Conservation (phyloP, 1,140 invertebrate species). For the Drosophila micromelanica region DNA sequence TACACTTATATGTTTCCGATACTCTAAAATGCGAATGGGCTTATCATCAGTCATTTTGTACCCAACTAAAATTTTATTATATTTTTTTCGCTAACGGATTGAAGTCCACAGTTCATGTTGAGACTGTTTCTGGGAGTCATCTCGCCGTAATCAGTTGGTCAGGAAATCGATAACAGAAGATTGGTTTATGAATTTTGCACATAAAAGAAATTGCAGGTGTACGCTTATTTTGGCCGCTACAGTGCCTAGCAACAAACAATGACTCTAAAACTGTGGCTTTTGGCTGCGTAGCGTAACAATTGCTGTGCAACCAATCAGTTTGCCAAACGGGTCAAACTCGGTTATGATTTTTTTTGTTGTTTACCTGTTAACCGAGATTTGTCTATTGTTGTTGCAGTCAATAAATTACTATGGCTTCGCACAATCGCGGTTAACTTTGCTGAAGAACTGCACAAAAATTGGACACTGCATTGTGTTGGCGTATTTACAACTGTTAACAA, state of each 20-base stretch:
- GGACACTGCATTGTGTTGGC: conserved; percentile 12
- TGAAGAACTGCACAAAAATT: conserved; percentile 38
- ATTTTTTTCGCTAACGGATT: conserved; percentile 1
- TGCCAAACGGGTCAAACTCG: conserved; percentile 1
- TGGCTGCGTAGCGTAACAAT: background rate
- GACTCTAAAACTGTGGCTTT: background rate
- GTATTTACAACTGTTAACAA: conserved; percentile 8
- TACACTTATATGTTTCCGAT: background rate
- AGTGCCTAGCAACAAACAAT: conserved; percentile 1
- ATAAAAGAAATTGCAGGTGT: background rate
- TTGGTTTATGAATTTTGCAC: background rate
- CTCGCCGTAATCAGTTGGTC: conserved; percentile 2
- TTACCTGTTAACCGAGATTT: conserved; percentile 14
- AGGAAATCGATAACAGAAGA: conserved; percentile 8
- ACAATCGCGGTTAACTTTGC: conserved; percentile 8
- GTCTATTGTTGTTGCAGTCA: background rate
- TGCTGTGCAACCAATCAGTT: background rate
- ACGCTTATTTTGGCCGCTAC: background rate
- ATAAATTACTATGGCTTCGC: conserved; percentile 46
- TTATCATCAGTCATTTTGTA: conserved; percentile 21
- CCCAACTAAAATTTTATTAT: background rate
- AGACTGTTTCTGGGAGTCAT: conserved; percentile 3
- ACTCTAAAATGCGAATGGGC: background rate
- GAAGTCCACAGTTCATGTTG: conserved; percentile 1
- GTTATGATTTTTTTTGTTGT: background rate